Base-by-base conservation (phyloP, 2,888 invertebrate genomes). In the Busseola fusca region DNA sequence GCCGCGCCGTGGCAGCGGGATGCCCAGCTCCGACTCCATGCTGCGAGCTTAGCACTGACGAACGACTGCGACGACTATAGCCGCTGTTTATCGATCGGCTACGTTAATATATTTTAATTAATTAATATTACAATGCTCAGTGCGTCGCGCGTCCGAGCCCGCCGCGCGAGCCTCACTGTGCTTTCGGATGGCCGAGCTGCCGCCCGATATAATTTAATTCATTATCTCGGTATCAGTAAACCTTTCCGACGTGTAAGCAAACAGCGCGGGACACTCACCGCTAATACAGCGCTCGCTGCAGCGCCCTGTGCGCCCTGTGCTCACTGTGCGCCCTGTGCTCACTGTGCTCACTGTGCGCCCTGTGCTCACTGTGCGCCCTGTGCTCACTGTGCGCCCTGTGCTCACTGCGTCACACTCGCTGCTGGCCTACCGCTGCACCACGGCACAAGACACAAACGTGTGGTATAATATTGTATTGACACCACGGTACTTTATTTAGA, bases 21-120 rank as follows among this genome's bases (percentile, higher is more conserved):
- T 62, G 14, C 87, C 90, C 58, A 87, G 87, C 64, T 89, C 90
- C 37, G 63, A 50, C 45, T 90, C 90, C 89, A 89, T 69, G 42
- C 54, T 50, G 27, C 25, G 18, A 10, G 18, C 45, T 45, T 16
- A 69, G 21, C 18, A 14, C 56, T 7, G 14, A n/a, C n/a, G 16
- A 25, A 18, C 48, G 16, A 25, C 3, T 4, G 6, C 27, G 50
- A 25, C 27, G 42, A 50, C 7, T 30, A 18, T 4, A 21, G 7
- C 30, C 14, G 25, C 37, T 67, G 56, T 62, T 67, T 42, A 58
- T n/a, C 21, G 64, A 80, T 57, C 21, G 27, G 50, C 25, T 70
- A 48, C 27, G 27, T 45, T 57, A 27, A 69, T 65, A 57, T 25
- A 54, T 75, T 77, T 57, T 59, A 63, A 50, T 58, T 63, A 59